These are phyloP conservation scores for Acanthopleura granulata DNA, from an alignment of 2,888 invertebrate genomes.

Conservation along the genomic window DNA sequence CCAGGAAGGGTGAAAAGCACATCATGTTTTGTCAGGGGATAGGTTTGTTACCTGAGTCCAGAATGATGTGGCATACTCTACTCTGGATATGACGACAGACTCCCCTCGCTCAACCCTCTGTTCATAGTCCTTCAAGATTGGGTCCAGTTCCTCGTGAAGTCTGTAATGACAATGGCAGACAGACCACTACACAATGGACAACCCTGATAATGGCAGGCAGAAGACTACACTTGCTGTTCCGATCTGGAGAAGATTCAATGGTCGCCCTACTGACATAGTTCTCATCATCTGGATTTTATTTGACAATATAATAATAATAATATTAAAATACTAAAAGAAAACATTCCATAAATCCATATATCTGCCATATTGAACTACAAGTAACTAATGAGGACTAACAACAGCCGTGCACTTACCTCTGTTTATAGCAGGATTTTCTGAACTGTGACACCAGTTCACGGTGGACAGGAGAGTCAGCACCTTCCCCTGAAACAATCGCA, in stretches of 20 bases:
- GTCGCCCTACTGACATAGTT: no score
- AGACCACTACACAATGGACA: no score
- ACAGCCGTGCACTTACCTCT: not conserved
- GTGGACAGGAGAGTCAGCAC: conserved; percentile 1
- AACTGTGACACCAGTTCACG: not conserved
- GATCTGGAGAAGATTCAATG: no score
- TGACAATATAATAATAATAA: no score
- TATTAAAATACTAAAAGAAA: no score
- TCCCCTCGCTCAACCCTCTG: conserved; percentile 30
- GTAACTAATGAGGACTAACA: not conserved
- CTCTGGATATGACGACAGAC: conserved; percentile 34
- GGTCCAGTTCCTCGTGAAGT: conserved; percentile 37
- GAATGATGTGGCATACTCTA: conserved; percentile 52
- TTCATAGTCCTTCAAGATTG: conserved; percentile 39
- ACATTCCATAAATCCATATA: not conserved
- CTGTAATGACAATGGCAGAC: conserved; percentile 34
- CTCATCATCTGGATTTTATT: no score
- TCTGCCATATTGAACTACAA: not conserved
- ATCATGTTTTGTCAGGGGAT: no score
- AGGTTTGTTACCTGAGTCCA: conserved; percentile 46
- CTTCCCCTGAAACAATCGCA: not conserved
- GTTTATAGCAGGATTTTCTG: not conserved
- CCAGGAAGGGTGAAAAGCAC: no score
- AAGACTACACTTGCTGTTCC: no score
- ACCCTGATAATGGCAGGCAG: no score